Base-by-base conservation (phyloP, 2,888 invertebrate genomes). In the Osmoderma eremita region DNA sequence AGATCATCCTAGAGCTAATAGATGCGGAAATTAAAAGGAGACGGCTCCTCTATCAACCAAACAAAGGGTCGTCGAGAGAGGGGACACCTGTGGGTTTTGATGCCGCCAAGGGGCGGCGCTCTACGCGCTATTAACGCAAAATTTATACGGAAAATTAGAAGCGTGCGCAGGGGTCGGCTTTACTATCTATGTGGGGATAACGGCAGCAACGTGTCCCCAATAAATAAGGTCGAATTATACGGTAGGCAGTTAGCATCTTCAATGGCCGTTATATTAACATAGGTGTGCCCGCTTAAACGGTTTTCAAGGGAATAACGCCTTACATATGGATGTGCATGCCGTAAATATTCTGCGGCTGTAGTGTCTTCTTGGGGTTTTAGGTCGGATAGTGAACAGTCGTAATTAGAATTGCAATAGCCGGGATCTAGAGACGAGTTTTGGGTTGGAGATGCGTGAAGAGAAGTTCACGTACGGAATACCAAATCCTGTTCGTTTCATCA, bases 81-180 rank as follows among this genome's bases (percentile, higher is more conserved):
- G 42, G 42, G 42, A 61, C 45, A 61, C 58, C 58, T 61, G 58
- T 61, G 58, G 58, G 58, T 42, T 61, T 36, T 61, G 58, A 61
- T 61, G 24, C 18, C 45, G 36, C 58, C 36, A 6, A 8, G 45
- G 53, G 58, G 58, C 5, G 58, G 58, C 30, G 30, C 36, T 12
- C 30, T 24, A 36, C 45, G 45, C 12, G 58, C 58, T 48, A 61
- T 61, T 61, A 61, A 61, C 45, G 58, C 30, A 48, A 45, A 61
- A 61, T 61, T 61, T 61, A 61, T 61, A 48, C 58, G 45, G 30
- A 61, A 61, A 61, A 61, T 61, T 61, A 61, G 58, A 61, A 61
- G 45, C 45, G 58, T 30, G 53, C 38, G 24, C 13, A 51, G 10
- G 30, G 45, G 45, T 22, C 30, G 45, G 30, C 48, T 61, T 61